Evolutionary conservation across 2,888 invertebrate genomes (phyloP).

Genomic region (Venustoraphidia nigricollis): DNA sequence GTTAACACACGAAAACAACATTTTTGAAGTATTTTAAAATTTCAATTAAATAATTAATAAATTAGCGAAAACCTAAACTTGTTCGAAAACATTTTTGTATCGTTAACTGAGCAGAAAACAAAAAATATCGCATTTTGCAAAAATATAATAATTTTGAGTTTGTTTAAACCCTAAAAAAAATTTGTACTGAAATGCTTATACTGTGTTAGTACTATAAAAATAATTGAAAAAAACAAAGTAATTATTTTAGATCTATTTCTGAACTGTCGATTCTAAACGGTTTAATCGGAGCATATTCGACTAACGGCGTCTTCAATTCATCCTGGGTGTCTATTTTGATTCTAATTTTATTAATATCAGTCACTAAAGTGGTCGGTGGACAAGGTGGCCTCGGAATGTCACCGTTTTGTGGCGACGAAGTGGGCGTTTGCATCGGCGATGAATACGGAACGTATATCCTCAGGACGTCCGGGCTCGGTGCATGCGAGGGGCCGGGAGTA

Average conservation of each 20-base stretch:
- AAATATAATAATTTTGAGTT: not conserved
- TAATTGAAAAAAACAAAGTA: not conserved
- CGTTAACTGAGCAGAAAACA: no score
- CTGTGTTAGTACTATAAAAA: not conserved
- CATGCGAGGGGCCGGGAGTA: slow-evolving; percentile 44
- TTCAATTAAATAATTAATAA: no score
- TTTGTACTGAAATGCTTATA: not conserved
- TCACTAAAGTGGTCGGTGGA: slow-evolving; percentile 32
- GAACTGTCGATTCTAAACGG: slow-evolving; percentile 25
- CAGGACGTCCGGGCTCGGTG: slow-evolving; percentile 55
- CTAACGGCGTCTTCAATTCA: slow-evolving; percentile 47
- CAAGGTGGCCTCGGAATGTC: slow-evolving; percentile 24
- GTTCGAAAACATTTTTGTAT: no score
- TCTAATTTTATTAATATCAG: slow-evolving; percentile 54
- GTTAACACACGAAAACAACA: no score
- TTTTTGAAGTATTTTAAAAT: no score
- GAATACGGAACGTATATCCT: slow-evolving; percentile 67
- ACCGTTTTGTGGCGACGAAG: slow-evolving; percentile 36
- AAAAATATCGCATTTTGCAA: not conserved
- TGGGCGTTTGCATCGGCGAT: slow-evolving; percentile 36
- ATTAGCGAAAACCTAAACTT: no score
- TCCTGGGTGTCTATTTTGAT: slow-evolving; percentile 54
- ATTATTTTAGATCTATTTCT: slow-evolving; percentile 23
- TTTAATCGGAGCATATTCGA: slow-evolving; percentile 39
- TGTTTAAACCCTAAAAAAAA: not conserved